Evolutionary conservation across 2,113 vertebrate genomes (phyloP).

Genomic region (Dasyurus viverrinus): DNA sequence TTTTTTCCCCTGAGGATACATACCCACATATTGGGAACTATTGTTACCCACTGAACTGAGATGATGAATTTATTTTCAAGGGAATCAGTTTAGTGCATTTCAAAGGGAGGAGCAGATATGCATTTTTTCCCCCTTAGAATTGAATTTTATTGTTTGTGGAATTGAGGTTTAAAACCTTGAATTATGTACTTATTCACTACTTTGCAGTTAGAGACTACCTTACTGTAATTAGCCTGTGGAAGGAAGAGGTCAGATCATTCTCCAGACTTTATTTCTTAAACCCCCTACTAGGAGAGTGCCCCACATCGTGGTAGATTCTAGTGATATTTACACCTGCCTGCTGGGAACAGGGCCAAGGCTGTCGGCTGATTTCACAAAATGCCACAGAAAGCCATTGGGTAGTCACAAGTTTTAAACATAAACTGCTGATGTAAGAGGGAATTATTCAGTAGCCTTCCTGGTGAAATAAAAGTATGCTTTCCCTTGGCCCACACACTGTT

Average conservation of each 20-base stretch:
- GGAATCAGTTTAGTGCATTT: conserved; percentile 47
- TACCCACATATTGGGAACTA: conserved; percentile 37
- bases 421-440: conserved; percentile 57
- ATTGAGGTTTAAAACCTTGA: conserved; percentile 53
- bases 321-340: conserved; percentile 65
- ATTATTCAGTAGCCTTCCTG: conserved; percentile 13
- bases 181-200: not conserved
- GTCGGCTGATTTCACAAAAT: conserved; percentile 72
- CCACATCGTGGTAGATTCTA: conserved; percentile 35
- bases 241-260: conserved; percentile 61
- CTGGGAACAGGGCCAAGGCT: conserved; percentile 67
- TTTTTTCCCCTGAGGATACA: conserved; percentile 9
- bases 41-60: conserved; percentile 46
- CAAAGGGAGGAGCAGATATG: conserved; percentile 20
- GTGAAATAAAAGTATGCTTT: conserved; percentile 37
- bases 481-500: not conserved
- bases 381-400: conserved; percentile 53
- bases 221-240: conserved; percentile 66
- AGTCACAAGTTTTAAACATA: conserved; percentile 59
- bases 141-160: conserved; percentile 62
- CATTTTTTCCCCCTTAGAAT: conserved; percentile 2
- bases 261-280: conserved; percentile 71
- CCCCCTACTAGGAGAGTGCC: conserved; percentile 54
- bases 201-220: conserved; percentile 72
- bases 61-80: conserved; percentile 58